Conservation (phyloP, 2,797 vertebrate genomes). For the Fistularia commersonii region DNA sequence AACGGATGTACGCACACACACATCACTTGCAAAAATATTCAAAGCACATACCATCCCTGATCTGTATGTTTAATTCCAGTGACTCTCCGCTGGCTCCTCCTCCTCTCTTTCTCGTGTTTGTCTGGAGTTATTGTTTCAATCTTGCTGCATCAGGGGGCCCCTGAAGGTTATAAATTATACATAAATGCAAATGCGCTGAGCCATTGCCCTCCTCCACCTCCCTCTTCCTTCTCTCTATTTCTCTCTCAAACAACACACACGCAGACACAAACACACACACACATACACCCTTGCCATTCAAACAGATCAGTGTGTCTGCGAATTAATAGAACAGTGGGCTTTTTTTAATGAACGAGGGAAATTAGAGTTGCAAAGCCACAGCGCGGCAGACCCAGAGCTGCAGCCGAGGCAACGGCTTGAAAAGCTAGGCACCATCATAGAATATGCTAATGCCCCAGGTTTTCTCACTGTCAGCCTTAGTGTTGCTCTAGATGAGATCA, state of each 20-base stretch:
- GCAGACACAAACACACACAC: constrained; percentile 30
- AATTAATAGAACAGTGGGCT: constrained; percentile 81
- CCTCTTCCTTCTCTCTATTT: constrained; percentile 24
- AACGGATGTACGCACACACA: constrained; percentile 1
- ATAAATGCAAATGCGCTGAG: constrained; percentile 83
- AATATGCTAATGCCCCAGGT: constrained; percentile 73
- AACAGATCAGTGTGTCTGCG: constrained; percentile 78
- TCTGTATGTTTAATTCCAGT: constrained; percentile 72
- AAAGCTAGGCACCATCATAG: constrained; percentile 72
- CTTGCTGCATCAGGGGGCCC: constrained; percentile 81
- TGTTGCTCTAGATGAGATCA: constrained; percentile 69
- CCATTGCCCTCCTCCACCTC: constrained; percentile 75
- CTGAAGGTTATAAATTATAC: constrained; percentile 85
- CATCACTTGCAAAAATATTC: constrained; percentile 36
- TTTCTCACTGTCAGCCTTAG: constrained; percentile 64
- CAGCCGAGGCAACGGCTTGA: constrained; percentile 70
- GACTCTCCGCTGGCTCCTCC: constrained; percentile 65
- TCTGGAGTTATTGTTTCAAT: constrained; percentile 80
- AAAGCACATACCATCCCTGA: constrained; percentile 60
- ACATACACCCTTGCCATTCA: constrained; percentile 69
- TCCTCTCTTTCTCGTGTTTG: constrained; percentile 69
- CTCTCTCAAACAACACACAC: no score
- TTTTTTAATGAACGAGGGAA: constrained; percentile 77
- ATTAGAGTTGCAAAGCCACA: constrained; percentile 74
- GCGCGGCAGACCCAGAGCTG: constrained; percentile 67